Evolutionary conservation across 1,140 invertebrate species (phyloP), one percentile per base, ranked within the genome.

Genomic region (Drosophila subobscura): DNA sequence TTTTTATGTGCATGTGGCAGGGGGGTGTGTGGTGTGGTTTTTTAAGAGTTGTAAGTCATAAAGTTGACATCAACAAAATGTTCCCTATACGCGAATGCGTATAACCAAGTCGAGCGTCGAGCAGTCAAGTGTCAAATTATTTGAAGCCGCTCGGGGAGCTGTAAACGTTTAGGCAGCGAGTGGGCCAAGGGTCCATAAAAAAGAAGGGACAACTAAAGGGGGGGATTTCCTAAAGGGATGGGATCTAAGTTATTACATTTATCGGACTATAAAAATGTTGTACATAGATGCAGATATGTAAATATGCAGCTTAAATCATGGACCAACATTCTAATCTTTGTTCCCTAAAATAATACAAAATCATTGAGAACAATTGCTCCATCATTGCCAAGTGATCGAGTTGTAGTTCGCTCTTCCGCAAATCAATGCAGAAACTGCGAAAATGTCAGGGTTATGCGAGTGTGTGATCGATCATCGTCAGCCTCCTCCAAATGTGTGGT

Each of bases 91-190:
- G 40, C 42, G 29, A 23, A 14, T 5, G 22, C 40, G 37, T 54
- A 65, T 60, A 60, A 52, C 56, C 57, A 47, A 51, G 56, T 58
- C 42, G 53, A 54, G 72, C 75, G 56, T 58, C 42, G 53, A 54
- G 72, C 75, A 84, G 81, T 85, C 81, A 81, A 86, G 81, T 86
- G 81, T 86, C 81, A 86, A 81, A 88, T 86, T 74, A 81, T 85
- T 79, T 64, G 51, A 70, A 56, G 77, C 47, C 81, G 77, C 73
- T 80, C 55, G 59, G 81, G 81, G 77, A 85, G 77, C 60, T 70
- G 60, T 80, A 73, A 85, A 77, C 80, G 61, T 85, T 79, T 79
- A 76, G 80, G 54, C 63, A 46, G 41, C 51, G 51, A 60, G 67
- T 79, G 72, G 72, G 54, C 72, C 56, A 68, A 47, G 66, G 46